Percentiles rank a stretch among this genome's conserved stretches.
These are phyloP conservation scores for Calcarius lapponicus DNA, from an alignment of 2,797 vertebrate species.

Conservation along the genomic window DNA sequence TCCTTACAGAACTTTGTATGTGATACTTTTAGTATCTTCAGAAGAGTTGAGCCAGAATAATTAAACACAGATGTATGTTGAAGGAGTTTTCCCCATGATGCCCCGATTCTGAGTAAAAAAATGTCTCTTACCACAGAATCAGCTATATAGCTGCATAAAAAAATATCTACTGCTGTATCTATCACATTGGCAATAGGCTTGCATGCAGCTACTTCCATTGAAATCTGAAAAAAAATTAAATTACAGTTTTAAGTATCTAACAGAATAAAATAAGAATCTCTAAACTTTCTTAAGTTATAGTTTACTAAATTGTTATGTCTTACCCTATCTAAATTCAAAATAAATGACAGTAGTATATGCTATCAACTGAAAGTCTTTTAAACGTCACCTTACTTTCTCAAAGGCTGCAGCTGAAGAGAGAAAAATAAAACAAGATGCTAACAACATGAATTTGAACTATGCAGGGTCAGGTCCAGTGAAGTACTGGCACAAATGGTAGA, in stretches of 20 bases:
- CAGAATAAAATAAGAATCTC: not conserved
- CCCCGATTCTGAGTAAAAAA: not conserved
- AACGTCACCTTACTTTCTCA: not conserved
- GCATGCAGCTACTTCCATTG: conserved; percentile 87
- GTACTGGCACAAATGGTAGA: not conserved
- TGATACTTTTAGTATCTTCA: not conserved
- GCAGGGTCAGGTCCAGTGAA: not conserved
- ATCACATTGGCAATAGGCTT: conserved; percentile 91
- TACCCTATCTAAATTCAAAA: not conserved
- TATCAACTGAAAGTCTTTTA: not conserved
- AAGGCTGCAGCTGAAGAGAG: not conserved
- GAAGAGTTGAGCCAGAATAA: not conserved
- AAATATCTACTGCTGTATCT: conserved; percentile 86
- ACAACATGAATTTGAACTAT: not conserved
- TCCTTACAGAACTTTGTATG: not conserved
- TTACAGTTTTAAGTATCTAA: not conserved
- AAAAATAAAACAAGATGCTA: not conserved
- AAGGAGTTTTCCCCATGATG: not conserved
- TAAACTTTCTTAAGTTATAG: not conserved
- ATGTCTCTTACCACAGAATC: conserved; percentile 90
- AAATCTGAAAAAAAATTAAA: conserved; percentile 77
- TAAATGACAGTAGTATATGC: not conserved
- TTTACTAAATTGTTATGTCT: not conserved
- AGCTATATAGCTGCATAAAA: conserved; percentile 87
- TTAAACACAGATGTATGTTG: not conserved